These are phyloP conservation scores for Myiotriccus ornatus DNA, from an alignment of 2,797 vertebrate species.

Conservation along the genomic window DNA sequence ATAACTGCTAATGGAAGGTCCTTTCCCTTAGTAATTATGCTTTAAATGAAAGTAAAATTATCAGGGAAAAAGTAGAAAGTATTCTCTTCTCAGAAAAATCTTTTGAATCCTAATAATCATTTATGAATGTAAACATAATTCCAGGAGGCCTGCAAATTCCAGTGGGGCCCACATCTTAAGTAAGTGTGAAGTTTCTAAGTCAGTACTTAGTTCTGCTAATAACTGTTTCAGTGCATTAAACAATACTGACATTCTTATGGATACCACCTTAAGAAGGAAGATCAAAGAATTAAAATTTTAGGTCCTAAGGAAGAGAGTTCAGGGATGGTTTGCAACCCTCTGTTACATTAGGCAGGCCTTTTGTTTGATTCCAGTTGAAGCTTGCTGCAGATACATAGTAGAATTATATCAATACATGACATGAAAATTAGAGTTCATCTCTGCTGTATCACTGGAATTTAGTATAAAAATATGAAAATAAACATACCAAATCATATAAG, in stretches of 20 bases:
- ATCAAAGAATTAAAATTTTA: not conserved
- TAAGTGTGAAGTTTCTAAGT: not conserved
- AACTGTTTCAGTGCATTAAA: not conserved
- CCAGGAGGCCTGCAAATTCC: not conserved
- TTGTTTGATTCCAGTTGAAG: not conserved
- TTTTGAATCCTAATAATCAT: not conserved
- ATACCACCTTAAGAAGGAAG: not conserved
- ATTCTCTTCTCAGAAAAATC: not conserved
- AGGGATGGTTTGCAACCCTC: rapidly evolving
- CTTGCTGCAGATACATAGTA: not conserved
- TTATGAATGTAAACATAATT: not conserved
- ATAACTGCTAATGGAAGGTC: not conserved
- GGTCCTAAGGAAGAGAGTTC: not conserved
- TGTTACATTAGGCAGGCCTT: not conserved
- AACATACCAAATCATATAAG: not conserved
- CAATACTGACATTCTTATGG: not conserved
- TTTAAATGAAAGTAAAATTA: not conserved
- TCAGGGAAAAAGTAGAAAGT: not conserved
- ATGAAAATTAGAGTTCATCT: not conserved
- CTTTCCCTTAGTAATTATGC: not conserved
- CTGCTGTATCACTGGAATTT: not conserved
- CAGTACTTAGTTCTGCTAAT: not conserved
- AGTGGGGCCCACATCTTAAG: not conserved
- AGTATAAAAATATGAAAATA: not conserved
- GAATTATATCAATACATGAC: not conserved